phyloP scores from a whole-genome alignment of 2,113 vertebrate species.

The Formicarius rufipectus region DNA sequence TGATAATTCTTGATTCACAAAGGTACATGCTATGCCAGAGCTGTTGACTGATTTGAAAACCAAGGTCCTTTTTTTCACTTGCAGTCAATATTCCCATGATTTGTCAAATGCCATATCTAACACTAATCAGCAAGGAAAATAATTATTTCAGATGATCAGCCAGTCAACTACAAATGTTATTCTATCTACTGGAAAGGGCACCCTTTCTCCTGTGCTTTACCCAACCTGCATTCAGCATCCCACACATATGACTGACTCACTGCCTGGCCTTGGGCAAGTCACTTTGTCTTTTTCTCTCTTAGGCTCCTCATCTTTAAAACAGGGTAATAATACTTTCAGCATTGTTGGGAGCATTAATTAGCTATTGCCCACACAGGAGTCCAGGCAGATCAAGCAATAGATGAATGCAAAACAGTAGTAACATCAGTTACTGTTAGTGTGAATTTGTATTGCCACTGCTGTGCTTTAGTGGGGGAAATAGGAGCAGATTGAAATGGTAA shows the following conservation, averaged over 20 bases:
- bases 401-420: slow-evolving; percentile 19
- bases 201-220: neutral
- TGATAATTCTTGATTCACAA: neutral
- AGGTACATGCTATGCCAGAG: neutral
- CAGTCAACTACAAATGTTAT: neutral
- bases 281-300: slow-evolving; percentile 44
- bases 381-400: slow-evolving; percentile 39
- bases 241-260: slow-evolving; percentile 51
- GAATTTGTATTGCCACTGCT: slow-evolving; percentile 42
- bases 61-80: neutral
- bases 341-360: slow-evolving; percentile 39
- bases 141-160: neutral
- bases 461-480: neutral
- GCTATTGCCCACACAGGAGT: slow-evolving; percentile 39
- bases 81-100: neutral
- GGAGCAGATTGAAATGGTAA: neutral
- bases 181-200: slow-evolving; percentile 7
- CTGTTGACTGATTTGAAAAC: neutral
- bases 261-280: slow-evolving; percentile 30
- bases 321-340: slow-evolving; percentile 35
- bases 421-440: slow-evolving; percentile 59
- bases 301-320: slow-evolving; percentile 14
- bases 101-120: neutral
- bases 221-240: slow-evolving; percentile 29
- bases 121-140: neutral